Percentiles rank a stretch among this genome's conserved stretches.
Conservation (phyloP, 2,113 vertebrate species). For the Pipa parva region DNA sequence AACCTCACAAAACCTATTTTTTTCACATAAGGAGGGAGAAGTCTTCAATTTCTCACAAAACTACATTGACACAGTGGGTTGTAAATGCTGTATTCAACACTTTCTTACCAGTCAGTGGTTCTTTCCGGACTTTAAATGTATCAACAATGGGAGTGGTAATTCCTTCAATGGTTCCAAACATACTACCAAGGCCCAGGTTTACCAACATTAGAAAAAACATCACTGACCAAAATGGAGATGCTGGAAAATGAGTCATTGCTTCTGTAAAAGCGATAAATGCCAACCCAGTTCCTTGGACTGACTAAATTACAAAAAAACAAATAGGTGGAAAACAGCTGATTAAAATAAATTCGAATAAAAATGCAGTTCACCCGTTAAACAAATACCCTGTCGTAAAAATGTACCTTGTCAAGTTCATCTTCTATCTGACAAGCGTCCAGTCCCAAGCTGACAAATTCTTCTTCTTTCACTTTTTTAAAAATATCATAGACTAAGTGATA, state of each 20-base stretch:
- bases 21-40: too few relatives aligned
- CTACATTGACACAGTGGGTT: too few relatives aligned
- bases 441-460: constrained; percentile 68
- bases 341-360: too few relatives aligned
- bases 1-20: too few relatives aligned
- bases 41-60: too few relatives aligned
- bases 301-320: constrained; percentile 58
- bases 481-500: constrained; percentile 78
- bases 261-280: constrained; percentile 98
- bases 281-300: constrained; percentile 91
- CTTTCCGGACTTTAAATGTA: constrained; percentile 92
- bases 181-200: constrained; percentile 92
- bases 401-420: constrained; percentile 89
- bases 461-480: constrained; percentile 72
- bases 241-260: constrained; percentile 96
- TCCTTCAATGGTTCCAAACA: constrained; percentile 97
- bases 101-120: constrained; percentile 80
- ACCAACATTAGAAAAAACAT: constrained; percentile 98
- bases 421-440: constrained; percentile 81
- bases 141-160: constrained; percentile 91
- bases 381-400: neutral
- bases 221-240: constrained; percentile 96
- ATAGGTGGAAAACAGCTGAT: too few relatives aligned
- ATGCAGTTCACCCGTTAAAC: too few relatives aligned
- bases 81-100: neutral